Evolutionary conservation across 2,888 invertebrate species (phyloP), one percentile per base, ranked within the genome.

Genomic region (Eupithecia tripunctaria): DNA sequence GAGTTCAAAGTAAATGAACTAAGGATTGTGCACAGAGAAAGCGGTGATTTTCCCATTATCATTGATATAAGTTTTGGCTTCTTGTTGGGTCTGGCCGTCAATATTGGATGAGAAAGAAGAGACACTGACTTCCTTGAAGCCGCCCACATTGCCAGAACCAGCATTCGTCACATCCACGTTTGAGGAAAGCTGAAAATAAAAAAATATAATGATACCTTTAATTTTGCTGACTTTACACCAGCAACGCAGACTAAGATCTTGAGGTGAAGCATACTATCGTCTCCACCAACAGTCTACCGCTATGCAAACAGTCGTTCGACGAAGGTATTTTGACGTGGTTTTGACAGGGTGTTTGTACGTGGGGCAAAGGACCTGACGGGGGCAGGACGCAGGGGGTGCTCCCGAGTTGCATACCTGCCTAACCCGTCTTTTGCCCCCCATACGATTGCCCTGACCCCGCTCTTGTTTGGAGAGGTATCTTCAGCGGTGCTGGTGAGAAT

Each of bases 11-110:
- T 60, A 8, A n/a, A 47, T n/a, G 10, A 59, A 64, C 67, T 59
- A 73, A 86, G 89, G 92, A 69, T 77, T 89, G 21, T 85, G 76
- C 7, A 96, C 95, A 51, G 93, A 93, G 83, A 96, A 96, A 65
- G 95, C 95, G 70, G 96, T 95, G 60, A 97, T 84, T 84, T 96
- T 96, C 76, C 97, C 97, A 83, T 97, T 97, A 81, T 97, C 96
- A 83, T 97, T 96, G 69, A 97, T 93, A 0, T 95, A 92, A 12
- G 97, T 96, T 62, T 96, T 91, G 0, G 97, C 96, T 64, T 95
- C 93, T 76, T 96, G 95, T 76, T 90, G 92, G 67, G 85, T 92
- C 18, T 86, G 91, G 5, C 97, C 97, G 83, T 96, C 94, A 38
- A 95, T 82, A 79, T 96, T 95, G 0, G 92, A 84, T 0, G 96